These are phyloP conservation scores for Piezodorus guildinii DNA, from an alignment of 1,140 invertebrate genomes.

Conservation along the genomic window DNA sequence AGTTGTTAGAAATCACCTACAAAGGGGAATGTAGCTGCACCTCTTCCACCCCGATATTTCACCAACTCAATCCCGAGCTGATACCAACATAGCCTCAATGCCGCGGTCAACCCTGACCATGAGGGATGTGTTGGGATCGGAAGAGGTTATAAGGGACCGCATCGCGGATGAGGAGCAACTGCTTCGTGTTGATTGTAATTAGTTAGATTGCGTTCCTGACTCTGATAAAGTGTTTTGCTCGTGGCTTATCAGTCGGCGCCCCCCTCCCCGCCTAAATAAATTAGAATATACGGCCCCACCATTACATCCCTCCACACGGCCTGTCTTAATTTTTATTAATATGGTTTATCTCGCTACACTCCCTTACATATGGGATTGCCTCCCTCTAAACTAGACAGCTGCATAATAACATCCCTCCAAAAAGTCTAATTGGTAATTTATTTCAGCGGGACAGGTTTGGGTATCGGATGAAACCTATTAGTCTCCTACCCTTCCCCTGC, in stretches of 20 bases:
- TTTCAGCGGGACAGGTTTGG: background rate
- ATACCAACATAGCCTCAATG: no score
- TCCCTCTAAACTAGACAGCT: background rate
- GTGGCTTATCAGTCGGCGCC: constrained; percentile 23
- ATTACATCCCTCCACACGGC: constrained; percentile 11
- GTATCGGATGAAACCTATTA: background rate
- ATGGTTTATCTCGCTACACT: constrained; percentile 7
- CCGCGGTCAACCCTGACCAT: no score
- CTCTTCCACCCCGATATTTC: no score
- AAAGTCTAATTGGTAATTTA: background rate
- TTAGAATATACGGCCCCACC: constrained; percentile 23
- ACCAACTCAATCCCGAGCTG: no score
- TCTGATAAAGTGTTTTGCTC: constrained; percentile 27
- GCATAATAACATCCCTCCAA: background rate
- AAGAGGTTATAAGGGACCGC: no score
- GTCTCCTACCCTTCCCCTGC: background rate
- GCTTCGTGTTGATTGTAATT: constrained; percentile 27
- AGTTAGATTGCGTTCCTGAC: constrained; percentile 26
- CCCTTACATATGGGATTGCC: constrained; percentile 6
- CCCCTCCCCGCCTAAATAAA: constrained; percentile 21
- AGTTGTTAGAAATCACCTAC: no score
- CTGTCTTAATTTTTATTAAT: constrained; percentile 15
- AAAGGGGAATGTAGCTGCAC: no score
- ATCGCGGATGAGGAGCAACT: background rate
- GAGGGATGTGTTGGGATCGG: no score